A percentile compares a stretch with the other conserved stretches of the same genome.
These are phyloP conservation scores for Drosophila nebulosa DNA, from an alignment of 1,140 invertebrate genomes.

Conservation along the genomic window DNA sequence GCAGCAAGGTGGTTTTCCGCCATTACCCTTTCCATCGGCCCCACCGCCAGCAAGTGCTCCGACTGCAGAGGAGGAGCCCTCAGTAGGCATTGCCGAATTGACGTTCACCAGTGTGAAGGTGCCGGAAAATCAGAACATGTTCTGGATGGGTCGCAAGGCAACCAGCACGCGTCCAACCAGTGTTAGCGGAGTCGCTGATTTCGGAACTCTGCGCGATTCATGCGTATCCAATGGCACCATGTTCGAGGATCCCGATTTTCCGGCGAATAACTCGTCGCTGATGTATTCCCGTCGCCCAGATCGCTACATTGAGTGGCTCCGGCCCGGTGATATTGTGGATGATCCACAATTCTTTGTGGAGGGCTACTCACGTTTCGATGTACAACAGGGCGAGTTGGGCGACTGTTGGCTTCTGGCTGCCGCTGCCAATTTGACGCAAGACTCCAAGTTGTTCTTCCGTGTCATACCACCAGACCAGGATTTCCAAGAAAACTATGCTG, in stretches of 20 bases:
- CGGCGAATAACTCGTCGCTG: conserved; percentile 88
- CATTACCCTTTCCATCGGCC: conserved; percentile 48
- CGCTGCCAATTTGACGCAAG: conserved; percentile 95
- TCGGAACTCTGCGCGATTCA: conserved; percentile 86
- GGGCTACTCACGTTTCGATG: conserved; percentile 97
- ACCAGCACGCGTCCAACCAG: conserved; percentile 56
- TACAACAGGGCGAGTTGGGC: conserved; percentile 97
- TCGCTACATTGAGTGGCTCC: conserved; percentile 90
- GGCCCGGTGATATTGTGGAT: conserved; percentile 92
- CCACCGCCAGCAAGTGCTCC: conserved; percentile 51
- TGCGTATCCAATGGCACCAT: conserved; percentile 87
- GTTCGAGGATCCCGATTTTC: conserved; percentile 95
- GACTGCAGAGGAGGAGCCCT: conserved; percentile 60
- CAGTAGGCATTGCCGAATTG: conserved; percentile 62
- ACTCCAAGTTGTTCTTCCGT: conserved; percentile 93
- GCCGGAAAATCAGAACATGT: conserved; percentile 74
- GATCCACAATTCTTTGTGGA: conserved; percentile 96
- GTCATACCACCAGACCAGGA: conserved; percentile 97
- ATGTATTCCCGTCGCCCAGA: conserved; percentile 90
- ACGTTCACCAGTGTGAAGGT: conserved; percentile 75
- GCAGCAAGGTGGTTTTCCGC: conserved; percentile 44
- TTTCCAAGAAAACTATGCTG: conserved; percentile 95
- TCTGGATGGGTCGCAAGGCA: conserved; percentile 71
- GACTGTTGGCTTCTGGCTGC: conserved; percentile 99
- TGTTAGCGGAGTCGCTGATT: conserved; percentile 85